Evolutionary conservation across 2,888 invertebrate species (phyloP).

Genomic region (Lobophora halterata): DNA sequence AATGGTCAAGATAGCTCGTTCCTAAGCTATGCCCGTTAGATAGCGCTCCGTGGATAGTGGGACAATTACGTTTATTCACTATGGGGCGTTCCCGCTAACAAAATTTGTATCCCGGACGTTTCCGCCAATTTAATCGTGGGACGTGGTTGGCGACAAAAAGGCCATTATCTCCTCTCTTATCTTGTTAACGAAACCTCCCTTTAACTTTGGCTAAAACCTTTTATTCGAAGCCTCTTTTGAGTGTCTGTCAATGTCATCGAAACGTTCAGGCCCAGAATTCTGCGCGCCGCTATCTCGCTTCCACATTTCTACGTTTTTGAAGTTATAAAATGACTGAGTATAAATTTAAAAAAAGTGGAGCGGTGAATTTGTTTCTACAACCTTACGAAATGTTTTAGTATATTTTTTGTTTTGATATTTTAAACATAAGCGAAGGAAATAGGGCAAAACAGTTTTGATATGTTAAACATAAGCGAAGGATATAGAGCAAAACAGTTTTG

Average conservation of each 20-base stretch:
- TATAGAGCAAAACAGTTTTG: too few species aligned
- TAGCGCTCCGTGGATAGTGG: slow-evolving; percentile 25
- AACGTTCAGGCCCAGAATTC: too few species aligned
- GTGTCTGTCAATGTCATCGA: slow-evolving; percentile 44
- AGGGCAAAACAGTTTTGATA: too few species aligned
- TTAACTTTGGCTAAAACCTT: slow-evolving; percentile 63
- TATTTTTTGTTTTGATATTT: too few species aligned
- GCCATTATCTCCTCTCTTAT: slow-evolving; percentile 66
- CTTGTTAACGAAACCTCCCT: slow-evolving; percentile 62
- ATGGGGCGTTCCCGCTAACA: slow-evolving; percentile 35
- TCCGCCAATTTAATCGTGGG: slow-evolving; percentile 62
- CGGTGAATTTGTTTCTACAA: too few species aligned
- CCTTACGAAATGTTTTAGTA: too few species aligned
- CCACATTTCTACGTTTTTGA: too few species aligned
- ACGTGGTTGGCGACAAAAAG: slow-evolving; percentile 59
- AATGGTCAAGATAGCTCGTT: slow-evolving; percentile 1
- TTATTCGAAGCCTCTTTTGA: slow-evolving; percentile 43
- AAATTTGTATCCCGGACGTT: slow-evolving; percentile 54
- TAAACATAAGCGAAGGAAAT: too few species aligned
- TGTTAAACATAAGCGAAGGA: too few species aligned
- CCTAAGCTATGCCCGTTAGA: slow-evolving; percentile 8
- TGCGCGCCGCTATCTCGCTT: too few species aligned
- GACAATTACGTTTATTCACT: slow-evolving; percentile 27
- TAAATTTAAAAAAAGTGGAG: too few species aligned
- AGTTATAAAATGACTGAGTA: too few species aligned